These are phyloP conservation scores for Miniopterus natalensis DNA, from an alignment of 2,113 vertebrate genomes.

Conservation along the genomic window DNA sequence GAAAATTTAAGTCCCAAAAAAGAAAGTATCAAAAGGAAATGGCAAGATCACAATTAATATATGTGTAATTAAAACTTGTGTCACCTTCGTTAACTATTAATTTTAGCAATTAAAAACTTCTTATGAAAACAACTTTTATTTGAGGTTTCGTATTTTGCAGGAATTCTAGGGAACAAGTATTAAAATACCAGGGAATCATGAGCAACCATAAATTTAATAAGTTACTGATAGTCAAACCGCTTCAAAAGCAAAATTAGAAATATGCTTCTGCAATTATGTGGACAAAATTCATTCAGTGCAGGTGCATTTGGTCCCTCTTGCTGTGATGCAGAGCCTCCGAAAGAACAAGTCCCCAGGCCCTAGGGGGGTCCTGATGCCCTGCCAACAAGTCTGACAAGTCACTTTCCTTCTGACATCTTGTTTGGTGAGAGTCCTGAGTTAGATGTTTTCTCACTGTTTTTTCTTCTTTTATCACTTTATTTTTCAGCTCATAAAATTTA, in stretches of 20 bases:
- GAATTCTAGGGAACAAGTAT: conserved; percentile 8
- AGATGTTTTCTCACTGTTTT: neutral
- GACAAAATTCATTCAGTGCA: neutral
- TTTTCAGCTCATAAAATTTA: neutral
- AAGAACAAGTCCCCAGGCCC: neutral
- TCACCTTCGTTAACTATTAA: neutral
- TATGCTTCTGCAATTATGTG: neutral
- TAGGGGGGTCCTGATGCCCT: neutral
- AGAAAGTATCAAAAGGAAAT: neutral
- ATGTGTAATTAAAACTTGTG: neutral
- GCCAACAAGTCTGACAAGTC: neutral
- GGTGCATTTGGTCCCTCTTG: neutral
- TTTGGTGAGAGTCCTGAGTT: neutral
- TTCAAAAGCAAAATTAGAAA: conserved; percentile 33
- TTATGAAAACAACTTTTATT: neutral
- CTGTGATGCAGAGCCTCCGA: neutral
- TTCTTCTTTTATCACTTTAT: neutral
- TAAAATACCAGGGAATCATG: neutral
- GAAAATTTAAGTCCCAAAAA: neutral
- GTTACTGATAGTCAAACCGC: neutral
- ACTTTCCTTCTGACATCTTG: neutral
- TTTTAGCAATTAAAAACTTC: neutral
- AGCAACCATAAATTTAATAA: neutral
- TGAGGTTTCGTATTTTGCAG: neutral
- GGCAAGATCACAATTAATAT: neutral